These are phyloP conservation scores for Rhinichthys klamathensis DNA, from an alignment of 2,113 vertebrate genomes.

Conservation along the genomic window DNA sequence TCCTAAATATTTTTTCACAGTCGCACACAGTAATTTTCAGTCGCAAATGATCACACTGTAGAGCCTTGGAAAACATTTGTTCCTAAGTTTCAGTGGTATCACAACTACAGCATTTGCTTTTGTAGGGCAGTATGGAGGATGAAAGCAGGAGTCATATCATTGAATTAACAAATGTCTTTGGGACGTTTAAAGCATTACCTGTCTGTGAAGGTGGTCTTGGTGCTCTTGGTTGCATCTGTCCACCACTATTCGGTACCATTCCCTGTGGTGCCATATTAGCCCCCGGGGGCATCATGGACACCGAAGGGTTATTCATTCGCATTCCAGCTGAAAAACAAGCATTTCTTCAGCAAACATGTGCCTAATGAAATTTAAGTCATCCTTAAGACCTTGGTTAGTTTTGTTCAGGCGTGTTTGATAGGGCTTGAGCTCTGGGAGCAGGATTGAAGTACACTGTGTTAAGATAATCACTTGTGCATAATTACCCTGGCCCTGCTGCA, in stretches of 20 bases:
- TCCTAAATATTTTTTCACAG: no score
- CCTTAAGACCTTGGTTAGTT: not conserved
- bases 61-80: no score
- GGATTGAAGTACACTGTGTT: not conserved
- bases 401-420: not conserved
- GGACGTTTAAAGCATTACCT: constrained; percentile 74
- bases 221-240: constrained; percentile 88
- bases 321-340: constrained; percentile 63
- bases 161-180: not conserved
- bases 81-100: not conserved
- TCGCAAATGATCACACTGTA: no score
- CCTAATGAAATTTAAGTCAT: not conserved
- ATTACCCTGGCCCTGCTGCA: constrained; percentile 88
- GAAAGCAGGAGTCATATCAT: no score
- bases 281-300: constrained; percentile 86
- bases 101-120: not conserved
- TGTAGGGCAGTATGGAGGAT: not conserved
- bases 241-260: constrained; percentile 81
- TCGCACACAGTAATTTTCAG: no score
- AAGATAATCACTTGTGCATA: not conserved
- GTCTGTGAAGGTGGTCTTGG: constrained; percentile 87
- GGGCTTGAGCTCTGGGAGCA: not conserved
- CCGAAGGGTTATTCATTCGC: constrained; percentile 86
- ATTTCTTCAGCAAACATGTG: not conserved
- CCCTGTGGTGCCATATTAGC: constrained; percentile 84